Conservation (phyloP, 2,113 vertebrate genomes). For the Aspiorhynchus laticeps region DNA sequence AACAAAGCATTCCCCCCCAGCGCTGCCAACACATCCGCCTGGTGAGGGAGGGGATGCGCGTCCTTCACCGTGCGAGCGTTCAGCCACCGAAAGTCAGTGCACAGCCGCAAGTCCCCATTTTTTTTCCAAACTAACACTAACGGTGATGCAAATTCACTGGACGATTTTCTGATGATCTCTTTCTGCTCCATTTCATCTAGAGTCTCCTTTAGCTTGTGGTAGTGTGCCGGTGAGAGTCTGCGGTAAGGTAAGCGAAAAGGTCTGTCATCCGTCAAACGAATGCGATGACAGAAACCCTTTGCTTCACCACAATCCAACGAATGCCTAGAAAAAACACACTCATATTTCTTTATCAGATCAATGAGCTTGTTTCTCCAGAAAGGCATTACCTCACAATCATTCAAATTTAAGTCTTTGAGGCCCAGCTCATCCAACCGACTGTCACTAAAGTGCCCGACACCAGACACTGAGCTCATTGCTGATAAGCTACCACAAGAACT, state of each 20-base stretch:
- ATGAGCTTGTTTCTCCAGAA: conserved; percentile 22
- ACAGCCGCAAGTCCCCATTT: not conserved
- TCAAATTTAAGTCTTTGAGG: not conserved
- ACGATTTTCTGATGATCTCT: conserved; percentile 6
- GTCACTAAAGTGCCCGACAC: not conserved
- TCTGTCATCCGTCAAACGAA: conserved; percentile 29
- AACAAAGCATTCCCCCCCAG: not conserved
- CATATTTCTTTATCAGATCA: conserved; percentile 35
- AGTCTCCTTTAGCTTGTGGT: conserved; percentile 33
- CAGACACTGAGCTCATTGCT: not conserved
- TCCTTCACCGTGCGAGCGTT: not conserved
- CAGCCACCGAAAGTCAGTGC: conserved; percentile 21
- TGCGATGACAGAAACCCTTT: not conserved
- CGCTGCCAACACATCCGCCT: not conserved
- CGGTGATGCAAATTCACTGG: not conserved
- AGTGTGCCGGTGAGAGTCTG: conserved; percentile 24
- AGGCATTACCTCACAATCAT: conserved; percentile 18
- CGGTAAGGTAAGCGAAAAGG: conserved; percentile 41
- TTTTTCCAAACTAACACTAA: not conserved
- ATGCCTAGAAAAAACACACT: conserved; percentile 46
- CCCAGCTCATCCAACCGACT: conserved; percentile 24
- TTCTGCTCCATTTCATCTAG: conserved; percentile 47
- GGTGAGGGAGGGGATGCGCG: not conserved
- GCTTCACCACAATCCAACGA: conserved; percentile 47
- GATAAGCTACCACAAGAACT: not conserved